Evolutionary conservation across 2,113 vertebrate genomes (phyloP), one percentile per base, ranked within the genome.

Genomic region (Sialia sialis): DNA sequence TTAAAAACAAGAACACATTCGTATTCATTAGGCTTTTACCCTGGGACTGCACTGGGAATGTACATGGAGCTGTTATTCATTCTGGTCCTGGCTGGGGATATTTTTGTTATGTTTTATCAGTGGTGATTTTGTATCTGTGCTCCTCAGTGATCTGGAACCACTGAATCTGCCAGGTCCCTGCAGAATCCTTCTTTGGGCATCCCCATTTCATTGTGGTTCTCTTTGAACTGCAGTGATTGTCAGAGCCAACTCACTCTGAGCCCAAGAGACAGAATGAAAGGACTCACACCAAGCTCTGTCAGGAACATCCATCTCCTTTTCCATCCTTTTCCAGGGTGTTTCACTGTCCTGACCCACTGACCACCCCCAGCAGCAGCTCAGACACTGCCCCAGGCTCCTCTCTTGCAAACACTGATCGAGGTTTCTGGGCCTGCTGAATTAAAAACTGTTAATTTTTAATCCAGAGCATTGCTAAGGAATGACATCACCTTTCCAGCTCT

Each of bases 1-100:
- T 93, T 85, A 89, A 83, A 87, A 91, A 26, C 87, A 93, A 60
- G 87, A 90, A 66, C 49, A 43, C 30, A 34, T 67, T 49, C 22
- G 43, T 59, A 81, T n/a, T 91, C 70, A 46, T 85, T 43, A 86
- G 67, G 73, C 46, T 91, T 82, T 73, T 29, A 78, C 78, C 84
- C 63, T 66, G 63, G 69, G 73, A 76, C 70, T 89, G 87, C 41
- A 27, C 49, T 73, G 58, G 89, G 58, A 87, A 16, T 9, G 22
- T 46, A 11, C 2, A 19, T 2, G 52, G 81, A 85, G 46, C 77
- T 91, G 41, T 87, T 66, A 11, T 0, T 64, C 63, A 34, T 62
- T 69, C 60, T 62, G 58, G 51, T 29, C 59, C 66, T 22, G 44
- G 17, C 16, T 19, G 4, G 23, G 43, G 68, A 1, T 59, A 27